phyloP scores from a whole-genome alignment of 2,797 vertebrate genomes.

The Eurystomus glaucurus region DNA sequence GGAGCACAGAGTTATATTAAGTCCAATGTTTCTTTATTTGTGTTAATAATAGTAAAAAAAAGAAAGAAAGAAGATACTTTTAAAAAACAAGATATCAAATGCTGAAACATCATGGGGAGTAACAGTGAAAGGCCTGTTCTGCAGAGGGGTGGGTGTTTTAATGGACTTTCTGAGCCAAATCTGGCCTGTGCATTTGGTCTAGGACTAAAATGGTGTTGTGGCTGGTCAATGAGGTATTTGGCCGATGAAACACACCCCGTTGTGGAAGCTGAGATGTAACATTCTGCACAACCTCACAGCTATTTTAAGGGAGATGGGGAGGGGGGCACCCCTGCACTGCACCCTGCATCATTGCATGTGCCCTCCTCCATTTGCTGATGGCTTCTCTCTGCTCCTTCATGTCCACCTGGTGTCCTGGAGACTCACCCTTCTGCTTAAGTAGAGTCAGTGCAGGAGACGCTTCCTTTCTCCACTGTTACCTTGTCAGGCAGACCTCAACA shows the following conservation, averaged over 20 bases:
- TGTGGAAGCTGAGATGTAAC: background rate
- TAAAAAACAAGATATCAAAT: background rate
- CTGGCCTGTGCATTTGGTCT: background rate
- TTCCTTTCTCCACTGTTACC: background rate
- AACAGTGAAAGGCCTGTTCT: background rate
- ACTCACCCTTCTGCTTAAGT: background rate
- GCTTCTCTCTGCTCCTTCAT: background rate
- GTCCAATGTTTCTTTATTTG: background rate
- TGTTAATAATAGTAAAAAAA: background rate
- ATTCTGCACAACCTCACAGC: background rate
- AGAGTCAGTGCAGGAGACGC: background rate
- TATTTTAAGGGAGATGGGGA: background rate
- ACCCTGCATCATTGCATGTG: accelerated
- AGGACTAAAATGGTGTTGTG: background rate
- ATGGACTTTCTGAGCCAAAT: background rate
- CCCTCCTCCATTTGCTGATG: background rate
- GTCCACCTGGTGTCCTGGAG: background rate
- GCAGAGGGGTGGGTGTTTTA: background rate
- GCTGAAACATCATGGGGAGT: background rate
- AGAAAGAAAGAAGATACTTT: background rate
- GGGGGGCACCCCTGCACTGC: background rate
- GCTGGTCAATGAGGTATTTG: background rate
- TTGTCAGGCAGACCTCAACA: background rate
- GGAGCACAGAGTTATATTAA: background rate
- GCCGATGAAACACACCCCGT: background rate